Base-by-base conservation (phyloP, 2,888 invertebrate species). In the Rhingia rostrata region DNA sequence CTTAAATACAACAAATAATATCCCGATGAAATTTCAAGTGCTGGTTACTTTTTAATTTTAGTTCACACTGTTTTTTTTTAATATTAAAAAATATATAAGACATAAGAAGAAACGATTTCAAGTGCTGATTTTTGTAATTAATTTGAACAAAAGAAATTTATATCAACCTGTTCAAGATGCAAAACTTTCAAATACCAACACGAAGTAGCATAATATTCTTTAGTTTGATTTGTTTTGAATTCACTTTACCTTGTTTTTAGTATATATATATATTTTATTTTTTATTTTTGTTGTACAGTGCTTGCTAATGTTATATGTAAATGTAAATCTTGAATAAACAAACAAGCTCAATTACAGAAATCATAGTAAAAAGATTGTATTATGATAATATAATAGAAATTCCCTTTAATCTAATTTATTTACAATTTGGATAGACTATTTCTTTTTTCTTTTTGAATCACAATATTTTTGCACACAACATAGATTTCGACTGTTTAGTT, bases 131-230 rank as follows among this genome's bases (percentile, higher is more conserved):
- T 47, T 3, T 6, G 6, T 45, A 39, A n/a, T 60, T 9, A 60
- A 9, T 45, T 69, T 58, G 7, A 49, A 10, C 14, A 33, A 58
- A 51, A 35, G 14, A 58, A 22, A 5, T 4, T 6, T 39, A 9
- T 47, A 12, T n/a, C 1, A 45, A 9, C 43, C 53, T 61, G 56
- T 14, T 49, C 64, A 79, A 84, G 64, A 60, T 84, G 84, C 84
- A 84, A 84, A 80, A 84, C 84, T 84, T 84, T 84, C 84, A 84
- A 84, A 84, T 80, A 84, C 41, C 60, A 74, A 80, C 74, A 80
- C 64, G 60, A 75, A 35, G 7, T 37, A 49, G 37, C n/a, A 35
- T 49, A 37, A 32, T 35, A 35, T 61, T 22, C 7, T 30, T 0
- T 60, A 14, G 9, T 10, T 54, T 22, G 47, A 12, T 30, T 41